These are phyloP conservation scores for Nomada lathburiana DNA, from an alignment of 2,888 invertebrate genomes.

Conservation along the genomic window DNA sequence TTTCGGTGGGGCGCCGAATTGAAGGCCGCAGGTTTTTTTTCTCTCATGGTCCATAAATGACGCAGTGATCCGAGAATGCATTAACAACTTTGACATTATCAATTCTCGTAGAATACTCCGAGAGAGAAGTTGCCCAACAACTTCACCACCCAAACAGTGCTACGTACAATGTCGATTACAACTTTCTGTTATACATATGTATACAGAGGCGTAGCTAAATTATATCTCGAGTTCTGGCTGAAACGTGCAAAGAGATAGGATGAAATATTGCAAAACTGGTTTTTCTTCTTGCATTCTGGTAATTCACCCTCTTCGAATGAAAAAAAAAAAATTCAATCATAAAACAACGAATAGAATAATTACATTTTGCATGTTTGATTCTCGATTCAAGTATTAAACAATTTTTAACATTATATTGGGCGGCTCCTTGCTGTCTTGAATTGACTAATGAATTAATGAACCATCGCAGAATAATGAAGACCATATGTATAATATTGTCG, in stretches of 20 bases:
- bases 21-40: slow-evolving; percentile 49
- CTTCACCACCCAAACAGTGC: slow-evolving; percentile 67
- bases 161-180: slow-evolving; percentile 40
- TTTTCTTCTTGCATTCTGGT: too few relatives aligned
- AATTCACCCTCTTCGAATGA: too few relatives aligned
- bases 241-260: not conserved
- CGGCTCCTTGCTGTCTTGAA: too few relatives aligned
- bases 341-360: too few relatives aligned
- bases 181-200: slow-evolving; percentile 18
- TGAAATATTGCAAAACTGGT: slow-evolving; percentile 5
- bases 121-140: slow-evolving; percentile 73
- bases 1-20: slow-evolving; percentile 43
- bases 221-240: slow-evolving; percentile 20
- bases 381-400: too few relatives aligned
- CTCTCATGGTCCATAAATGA: slow-evolving; percentile 70
- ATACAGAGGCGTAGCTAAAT: not conserved
- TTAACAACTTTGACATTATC: slow-evolving; percentile 81
- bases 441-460: too few relatives aligned
- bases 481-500: too few relatives aligned
- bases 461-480: too few relatives aligned
- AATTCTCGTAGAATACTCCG: slow-evolving; percentile 77
- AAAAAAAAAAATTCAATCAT: too few relatives aligned
- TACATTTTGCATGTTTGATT: too few relatives aligned
- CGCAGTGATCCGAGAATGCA: slow-evolving; percentile 80
- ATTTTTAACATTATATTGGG: too few relatives aligned